Evolutionary conservation across 2,113 vertebrate genomes (phyloP), one percentile per base, ranked within the genome.

Genomic region (Zeus faber): DNA sequence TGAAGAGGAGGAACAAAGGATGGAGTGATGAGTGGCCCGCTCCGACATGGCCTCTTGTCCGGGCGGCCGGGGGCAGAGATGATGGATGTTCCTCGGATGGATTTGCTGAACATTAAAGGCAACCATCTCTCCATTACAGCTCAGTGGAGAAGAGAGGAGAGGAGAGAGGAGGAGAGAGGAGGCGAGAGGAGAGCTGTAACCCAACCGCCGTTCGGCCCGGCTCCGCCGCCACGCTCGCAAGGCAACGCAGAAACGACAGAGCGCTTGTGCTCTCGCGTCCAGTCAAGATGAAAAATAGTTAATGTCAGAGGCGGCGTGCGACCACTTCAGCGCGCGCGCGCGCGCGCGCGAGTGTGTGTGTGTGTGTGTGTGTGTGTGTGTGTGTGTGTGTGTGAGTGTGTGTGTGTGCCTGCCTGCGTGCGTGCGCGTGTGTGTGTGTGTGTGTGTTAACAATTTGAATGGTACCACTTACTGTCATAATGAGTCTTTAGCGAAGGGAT

Each of bases 91-190:
- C 67, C 76, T 80, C 72, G 57, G 75, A 76, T 60, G 79, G 70
- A 81, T 81, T 78, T 82, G 72, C 68, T 72, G 76, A 80, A 80
- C 73, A 78, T 85, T 77, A 77, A 70, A 85, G 77, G 77, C 63
- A 48, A 52, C 58, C 25, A 44, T 26, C 54, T 56, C 47, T 72
- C 60, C 20, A 70, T 73, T 72, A 67, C 14, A n/a, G 54, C 55
- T 54, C 54, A n/a, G 51, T n/a, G 45, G 27, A 13, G 24, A 52
- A 29, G 40, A 63, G 53, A 65, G 29, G 48, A 46, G 22, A 41
- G 25, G 47, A 49, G 49, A 45, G 43, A n/a, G n/a, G n/a, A n/a
- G n/a, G n/a, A n/a, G n/a, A n/a, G n/a, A n/a, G n/a, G n/a, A n/a
- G n/a, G n/a, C n/a, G n/a, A n/a, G n/a, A n/a, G n/a, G n/a, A n/a